Percentiles rank a stretch among this genome's conserved stretches.
Evolutionary conservation across 35 echinoderm and acorn worm species (phyloP).

Genomic region (Lytechinus pictus): DNA sequence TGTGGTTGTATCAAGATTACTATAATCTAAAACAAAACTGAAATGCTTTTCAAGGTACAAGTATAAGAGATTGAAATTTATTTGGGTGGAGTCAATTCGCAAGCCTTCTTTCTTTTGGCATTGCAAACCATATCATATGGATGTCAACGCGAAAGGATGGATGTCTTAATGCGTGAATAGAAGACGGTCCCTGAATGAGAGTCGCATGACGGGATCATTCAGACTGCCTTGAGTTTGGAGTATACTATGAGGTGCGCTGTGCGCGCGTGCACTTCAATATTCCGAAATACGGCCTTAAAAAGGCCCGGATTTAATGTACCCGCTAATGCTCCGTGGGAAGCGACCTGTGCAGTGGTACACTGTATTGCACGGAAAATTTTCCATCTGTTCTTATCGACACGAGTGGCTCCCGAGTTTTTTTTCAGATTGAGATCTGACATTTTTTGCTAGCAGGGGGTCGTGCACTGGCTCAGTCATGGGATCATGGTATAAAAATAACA

Average conservation of each 20-base stretch:
- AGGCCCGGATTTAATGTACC: too few relatives aligned
- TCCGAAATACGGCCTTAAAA: background rate
- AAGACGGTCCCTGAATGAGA: conserved; percentile 4
- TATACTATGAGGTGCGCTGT: background rate
- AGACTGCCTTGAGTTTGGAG: background rate
- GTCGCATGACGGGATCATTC: background rate
- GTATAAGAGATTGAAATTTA: too few relatives aligned
- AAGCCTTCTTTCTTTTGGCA: too few relatives aligned
- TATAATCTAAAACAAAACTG: too few relatives aligned
- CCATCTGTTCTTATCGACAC: background rate
- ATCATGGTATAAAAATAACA: background rate
- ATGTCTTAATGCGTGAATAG: background rate
- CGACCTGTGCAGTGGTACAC: too few relatives aligned
- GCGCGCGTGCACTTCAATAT: background rate
- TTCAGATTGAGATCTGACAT: background rate
- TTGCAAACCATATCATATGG: too few relatives aligned
- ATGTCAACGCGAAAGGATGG: too few relatives aligned
- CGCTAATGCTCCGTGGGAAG: too few relatives aligned
- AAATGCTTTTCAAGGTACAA: too few relatives aligned
- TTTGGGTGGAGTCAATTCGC: too few relatives aligned
- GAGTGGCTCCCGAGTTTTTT: background rate
- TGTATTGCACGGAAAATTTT: background rate
- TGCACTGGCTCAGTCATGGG: background rate
- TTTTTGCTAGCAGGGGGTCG: background rate
- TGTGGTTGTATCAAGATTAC: too few relatives aligned